Percentiles rank a stretch among this genome's conserved stretches.
Conservation (phyloP, 2,797 vertebrate species). For the Gymnopithys bicolor region DNA sequence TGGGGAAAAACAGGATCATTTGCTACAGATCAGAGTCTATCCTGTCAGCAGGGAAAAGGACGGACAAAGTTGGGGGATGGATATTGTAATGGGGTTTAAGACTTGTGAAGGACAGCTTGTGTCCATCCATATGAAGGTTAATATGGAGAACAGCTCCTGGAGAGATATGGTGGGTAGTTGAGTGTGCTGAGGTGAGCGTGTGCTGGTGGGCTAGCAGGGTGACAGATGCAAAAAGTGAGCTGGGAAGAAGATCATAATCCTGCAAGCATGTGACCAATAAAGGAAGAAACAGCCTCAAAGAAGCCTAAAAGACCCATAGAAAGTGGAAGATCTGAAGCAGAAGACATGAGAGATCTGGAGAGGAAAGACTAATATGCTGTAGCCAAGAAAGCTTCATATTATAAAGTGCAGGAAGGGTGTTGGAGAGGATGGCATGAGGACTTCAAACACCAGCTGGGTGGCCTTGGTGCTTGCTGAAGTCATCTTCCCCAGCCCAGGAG, state of each 20-base stretch:
- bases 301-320: background rate
- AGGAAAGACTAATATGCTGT: background rate
- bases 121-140: background rate
- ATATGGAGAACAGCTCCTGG: background rate
- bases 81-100: background rate
- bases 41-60: background rate
- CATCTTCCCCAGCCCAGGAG: background rate
- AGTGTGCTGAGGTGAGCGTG: fast-evolving
- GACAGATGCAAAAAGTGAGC: background rate
- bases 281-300: background rate
- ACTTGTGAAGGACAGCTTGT: background rate
- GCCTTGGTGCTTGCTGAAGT: background rate
- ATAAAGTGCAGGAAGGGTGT: background rate
- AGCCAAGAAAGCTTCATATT: background rate
- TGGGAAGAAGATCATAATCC: background rate
- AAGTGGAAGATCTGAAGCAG: background rate
- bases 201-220: background rate
- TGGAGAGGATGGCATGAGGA: background rate
- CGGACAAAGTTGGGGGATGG: fast-evolving
- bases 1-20: background rate
- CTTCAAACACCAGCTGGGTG: slow-evolving; percentile 60
- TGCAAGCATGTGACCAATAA: background rate
- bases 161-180: fast-evolving
- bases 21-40: background rate
- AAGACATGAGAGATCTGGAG: background rate